Conservation (phyloP, 2,888 invertebrate species). For the Heliconius hortense region DNA sequence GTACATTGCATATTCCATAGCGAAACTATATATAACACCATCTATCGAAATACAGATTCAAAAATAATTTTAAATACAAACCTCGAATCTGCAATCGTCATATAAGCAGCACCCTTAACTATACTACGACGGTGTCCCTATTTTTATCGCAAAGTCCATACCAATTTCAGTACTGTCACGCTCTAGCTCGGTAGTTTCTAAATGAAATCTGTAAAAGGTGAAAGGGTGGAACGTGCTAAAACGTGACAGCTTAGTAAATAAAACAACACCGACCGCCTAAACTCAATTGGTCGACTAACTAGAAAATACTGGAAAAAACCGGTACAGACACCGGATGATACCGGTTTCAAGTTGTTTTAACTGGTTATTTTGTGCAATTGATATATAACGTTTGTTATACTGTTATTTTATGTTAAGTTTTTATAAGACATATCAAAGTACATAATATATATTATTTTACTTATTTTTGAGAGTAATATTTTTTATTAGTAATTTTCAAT, state of each 20-base stretch:
- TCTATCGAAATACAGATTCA: too few relatives aligned
- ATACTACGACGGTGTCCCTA: background rate
- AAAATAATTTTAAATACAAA: background rate
- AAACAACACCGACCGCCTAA: constrained; percentile 30
- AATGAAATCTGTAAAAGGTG: constrained; percentile 32
- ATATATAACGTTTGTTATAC: background rate
- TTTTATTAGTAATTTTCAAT: too few relatives aligned
- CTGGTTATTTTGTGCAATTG: constrained; percentile 39
- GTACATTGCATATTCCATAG: too few relatives aligned
- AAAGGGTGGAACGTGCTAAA: constrained; percentile 20
- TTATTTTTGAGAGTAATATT: too few relatives aligned
- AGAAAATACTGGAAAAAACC: constrained; percentile 20
- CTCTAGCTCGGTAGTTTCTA: constrained; percentile 18
- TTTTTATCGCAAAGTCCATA: constrained; percentile 17
- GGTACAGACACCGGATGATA: constrained; percentile 52
- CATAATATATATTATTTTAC: too few relatives aligned
- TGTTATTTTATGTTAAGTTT: background rate
- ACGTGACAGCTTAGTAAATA: constrained; percentile 32
- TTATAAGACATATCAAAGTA: too few relatives aligned
- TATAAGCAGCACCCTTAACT: background rate
- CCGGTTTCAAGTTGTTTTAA: constrained; percentile 55
- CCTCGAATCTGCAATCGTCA: background rate
- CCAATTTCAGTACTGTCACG: constrained; percentile 20
- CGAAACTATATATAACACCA: too few relatives aligned
- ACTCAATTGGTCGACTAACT: constrained; percentile 26